A percentile compares a stretch with the other conserved stretches of the same genome.
phyloP scores from a whole-genome alignment of 2,888 invertebrate species.

The Syrphus vitripennis region DNA sequence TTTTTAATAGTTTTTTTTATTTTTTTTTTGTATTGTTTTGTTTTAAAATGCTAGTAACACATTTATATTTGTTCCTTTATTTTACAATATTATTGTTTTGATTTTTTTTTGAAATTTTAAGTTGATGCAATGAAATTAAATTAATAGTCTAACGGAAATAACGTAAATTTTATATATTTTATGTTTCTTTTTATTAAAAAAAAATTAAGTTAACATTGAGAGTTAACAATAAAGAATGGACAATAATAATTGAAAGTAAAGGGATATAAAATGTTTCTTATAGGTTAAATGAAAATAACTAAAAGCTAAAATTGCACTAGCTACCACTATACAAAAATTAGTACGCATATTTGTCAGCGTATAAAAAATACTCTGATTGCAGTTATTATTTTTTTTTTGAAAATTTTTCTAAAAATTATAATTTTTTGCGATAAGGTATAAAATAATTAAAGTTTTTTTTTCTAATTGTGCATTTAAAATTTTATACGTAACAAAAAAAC shows the following conservation, averaged over 20 bases:
- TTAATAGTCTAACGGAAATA: background rate
- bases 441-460: background rate
- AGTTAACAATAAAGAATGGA: conserved; percentile 1
- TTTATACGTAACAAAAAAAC: background rate
- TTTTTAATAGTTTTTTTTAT: background rate
- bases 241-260: conserved; percentile 6
- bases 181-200: conserved; percentile 7
- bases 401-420: background rate
- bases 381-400: conserved; percentile 6
- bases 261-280: conserved; percentile 2
- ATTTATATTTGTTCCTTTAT: conserved; percentile 53
- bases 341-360: conserved; percentile 48
- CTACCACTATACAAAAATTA: conserved; percentile 79
- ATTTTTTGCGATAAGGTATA: background rate
- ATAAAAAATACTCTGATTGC: background rate
- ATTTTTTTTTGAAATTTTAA: background rate
- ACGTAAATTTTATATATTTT: background rate
- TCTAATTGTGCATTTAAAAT: background rate
- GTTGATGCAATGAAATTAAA: conserved; percentile 35
- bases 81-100: conserved; percentile 34
- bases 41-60: conserved; percentile 71
- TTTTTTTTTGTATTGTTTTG: conserved; percentile 10
- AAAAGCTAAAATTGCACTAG: conserved; percentile 80
- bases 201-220: background rate
- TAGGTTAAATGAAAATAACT: conserved; percentile 61